Base-by-base conservation (phyloP, 2,797 vertebrate genomes). In the Oophaga sylvatica region DNA sequence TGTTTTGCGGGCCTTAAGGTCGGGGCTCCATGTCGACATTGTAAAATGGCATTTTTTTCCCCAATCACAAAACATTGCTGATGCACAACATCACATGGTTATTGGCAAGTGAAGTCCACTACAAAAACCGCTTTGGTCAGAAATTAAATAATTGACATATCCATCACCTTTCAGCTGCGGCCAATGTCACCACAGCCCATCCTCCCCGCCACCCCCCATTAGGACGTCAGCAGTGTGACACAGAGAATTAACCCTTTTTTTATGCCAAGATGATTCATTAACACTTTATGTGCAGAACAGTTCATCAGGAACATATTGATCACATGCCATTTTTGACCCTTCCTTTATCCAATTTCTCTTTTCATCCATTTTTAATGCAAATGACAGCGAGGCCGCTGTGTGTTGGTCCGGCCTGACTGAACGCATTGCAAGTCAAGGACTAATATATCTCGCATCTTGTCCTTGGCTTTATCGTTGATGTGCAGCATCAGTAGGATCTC, bases 121-220 rank as follows among this genome's bases (percentile, higher is more conserved):
- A 71, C 31, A 71, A 71, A 53, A 71, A 16, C 68, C 15, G 31
- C 68, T 71, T 71, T 71, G 16, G 15, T 71, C 68, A 41, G 16
- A 71, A 73, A 73, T 73, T 20, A 73, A 73, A 73, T 73, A 73
- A 73, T 20, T 41, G 35, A 26, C 45, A 73, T 45, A 45, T 45
- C 35, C 70, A 41, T 41, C 70, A 45, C 2, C 31, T 16, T 35
- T 73, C 35, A 45, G 70, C 70, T 71, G 68, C 3, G 16, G 65
- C 62, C 20, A 63, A 12, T 65, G 63, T 16, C 67, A 31, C 26
- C 67, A 17, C 20, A 15, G 13, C 26, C 70, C 70, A 16, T 10
- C 4, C 35, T 31, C 29, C 68, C 68, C 1, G 2, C 26, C 68
- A 41, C 68, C 26, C 5, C 26, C 12, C 16, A 19, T 5, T 16